Percentiles rank a stretch among this genome's conserved stretches.
phyloP scores from a whole-genome alignment of 2,113 vertebrate species.

The Crocuta crocuta region DNA sequence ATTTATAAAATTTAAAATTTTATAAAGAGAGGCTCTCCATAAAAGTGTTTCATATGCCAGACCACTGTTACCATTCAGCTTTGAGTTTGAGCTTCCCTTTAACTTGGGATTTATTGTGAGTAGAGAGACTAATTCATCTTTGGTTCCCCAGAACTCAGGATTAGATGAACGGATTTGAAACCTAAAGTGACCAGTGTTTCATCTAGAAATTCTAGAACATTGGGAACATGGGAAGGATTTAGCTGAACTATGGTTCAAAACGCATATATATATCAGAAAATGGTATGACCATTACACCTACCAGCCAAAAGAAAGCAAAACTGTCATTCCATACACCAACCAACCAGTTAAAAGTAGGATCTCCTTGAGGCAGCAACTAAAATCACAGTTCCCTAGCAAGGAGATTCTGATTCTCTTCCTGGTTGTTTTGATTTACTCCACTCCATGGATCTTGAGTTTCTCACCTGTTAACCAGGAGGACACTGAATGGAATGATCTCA shows the following conservation, averaged over 20 bases:
- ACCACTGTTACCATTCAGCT: neutral
- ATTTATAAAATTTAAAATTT: neutral
- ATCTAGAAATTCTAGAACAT: neutral
- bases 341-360: neutral
- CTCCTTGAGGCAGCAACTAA: neutral
- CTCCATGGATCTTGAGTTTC: neutral
- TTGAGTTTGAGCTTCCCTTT: neutral
- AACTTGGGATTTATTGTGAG: neutral
- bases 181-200: neutral
- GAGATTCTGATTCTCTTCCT: neutral
- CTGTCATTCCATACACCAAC: neutral
- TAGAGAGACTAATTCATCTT: neutral
- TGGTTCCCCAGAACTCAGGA: neutral
- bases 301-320: neutral
- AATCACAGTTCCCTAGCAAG: neutral
- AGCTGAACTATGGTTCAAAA: neutral
- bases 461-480: neutral
- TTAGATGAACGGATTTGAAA: neutral
- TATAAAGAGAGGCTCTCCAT: neutral
- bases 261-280: neutral
- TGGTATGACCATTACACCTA: neutral
- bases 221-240: neutral
- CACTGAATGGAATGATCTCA: neutral
- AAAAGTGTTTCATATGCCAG: neutral
- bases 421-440: neutral